Base-by-base conservation (phyloP, 2,888 invertebrate genomes). In the Ennomos quercinarius region DNA sequence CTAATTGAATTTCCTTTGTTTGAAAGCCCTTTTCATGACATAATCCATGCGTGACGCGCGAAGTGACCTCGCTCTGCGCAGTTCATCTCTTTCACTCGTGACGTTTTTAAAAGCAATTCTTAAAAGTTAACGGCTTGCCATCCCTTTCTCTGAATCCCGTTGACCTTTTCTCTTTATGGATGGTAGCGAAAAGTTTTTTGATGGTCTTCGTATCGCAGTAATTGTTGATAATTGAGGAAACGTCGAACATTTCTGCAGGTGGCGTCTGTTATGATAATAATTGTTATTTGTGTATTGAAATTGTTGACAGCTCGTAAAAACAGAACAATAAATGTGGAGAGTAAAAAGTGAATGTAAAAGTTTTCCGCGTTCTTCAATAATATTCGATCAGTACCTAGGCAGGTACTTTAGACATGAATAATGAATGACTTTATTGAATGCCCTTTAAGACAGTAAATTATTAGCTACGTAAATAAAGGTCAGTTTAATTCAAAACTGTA, bases 21-120 rank as follows among this genome's bases (percentile, higher is more conserved):
- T 71, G 71, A 74, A 77, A 79, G 72, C 74, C 79, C 76, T 78
- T 80, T 76, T 71, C 71, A 73, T 68, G 68, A 70, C 73, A 71
- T 78, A 74, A 74, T 55, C 13, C 72, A 74, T 66, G 64, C 58
- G 70, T 81, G 80, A 81, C 81, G 81, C 71, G 66, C 76, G 66
- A 62, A 70, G 49, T 76, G 80, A 80, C 81, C 81, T 81, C 80
- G 80, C 61, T 65, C 51, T 64, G 68, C 67, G 68, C 70, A 67
- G 68, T 52, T 50, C 72, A 73, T 71, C 73, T 38, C 60, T 78
- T 74, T 73, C 42, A 61, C 68, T 62, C 47, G 58, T 66, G 54
- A 11, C 5, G 0, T 45, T 47, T 53, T 43, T 12, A 52, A 44
- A 17, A 39, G 46, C 6, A 10, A n/a, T 43, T 58, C 68, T 64